phyloP scores from a whole-genome alignment of 2,113 vertebrate genomes.

The Azemiops feae region DNA sequence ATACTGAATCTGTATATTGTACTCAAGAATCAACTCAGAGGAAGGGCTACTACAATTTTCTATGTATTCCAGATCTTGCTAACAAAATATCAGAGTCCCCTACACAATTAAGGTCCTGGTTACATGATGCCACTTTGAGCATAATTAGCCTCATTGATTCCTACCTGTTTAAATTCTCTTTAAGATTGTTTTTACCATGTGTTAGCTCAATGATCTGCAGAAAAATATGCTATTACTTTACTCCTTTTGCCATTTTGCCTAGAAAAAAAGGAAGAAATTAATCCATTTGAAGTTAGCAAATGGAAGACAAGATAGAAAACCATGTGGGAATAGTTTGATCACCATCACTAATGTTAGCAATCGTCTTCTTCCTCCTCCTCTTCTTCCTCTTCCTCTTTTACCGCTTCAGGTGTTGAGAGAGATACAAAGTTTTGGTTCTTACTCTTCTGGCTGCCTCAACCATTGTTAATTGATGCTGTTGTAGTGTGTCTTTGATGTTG shows the following conservation, averaged over 20 bases:
- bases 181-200: background rate
- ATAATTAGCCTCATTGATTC: constrained; percentile 13
- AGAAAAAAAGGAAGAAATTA: background rate
- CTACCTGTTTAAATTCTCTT: constrained; percentile 1
- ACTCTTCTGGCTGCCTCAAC: background rate
- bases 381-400: background rate
- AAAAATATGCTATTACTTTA: background rate
- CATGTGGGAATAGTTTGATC: background rate
- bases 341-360: background rate
- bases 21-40: background rate
- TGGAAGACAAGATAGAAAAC: background rate
- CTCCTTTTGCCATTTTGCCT: background rate
- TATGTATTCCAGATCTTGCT: background rate
- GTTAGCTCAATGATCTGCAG: background rate
- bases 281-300: background rate
- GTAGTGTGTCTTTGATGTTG: background rate
- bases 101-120: background rate
- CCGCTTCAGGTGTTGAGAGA: background rate
- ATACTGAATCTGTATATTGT: background rate
- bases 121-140: background rate
- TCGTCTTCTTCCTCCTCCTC: background rate
- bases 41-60: background rate
- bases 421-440: background rate
- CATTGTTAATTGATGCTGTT: background rate
- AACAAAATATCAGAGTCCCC: background rate